Percentiles rank a stretch among this genome's conserved stretches.
Evolutionary conservation across 2,888 invertebrate genomes (phyloP).

Genomic region (Isotomurus palustris): DNA sequence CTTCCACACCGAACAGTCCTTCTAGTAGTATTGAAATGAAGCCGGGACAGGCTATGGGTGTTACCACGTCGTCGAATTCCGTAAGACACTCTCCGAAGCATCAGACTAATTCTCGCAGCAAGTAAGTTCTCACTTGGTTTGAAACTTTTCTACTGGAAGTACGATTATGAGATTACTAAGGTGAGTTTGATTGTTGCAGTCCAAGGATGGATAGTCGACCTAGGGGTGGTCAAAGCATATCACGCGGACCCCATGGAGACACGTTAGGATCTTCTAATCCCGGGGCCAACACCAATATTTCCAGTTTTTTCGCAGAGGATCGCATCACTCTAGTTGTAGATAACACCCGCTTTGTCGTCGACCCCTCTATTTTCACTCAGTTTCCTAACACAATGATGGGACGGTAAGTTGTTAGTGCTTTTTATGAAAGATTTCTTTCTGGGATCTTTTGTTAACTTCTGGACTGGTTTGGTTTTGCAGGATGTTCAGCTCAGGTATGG

Average conservation of each 20-base stretch:
- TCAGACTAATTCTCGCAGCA: not conserved
- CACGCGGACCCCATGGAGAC: conserved; percentile 20
- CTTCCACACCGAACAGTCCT: conserved; percentile 18
- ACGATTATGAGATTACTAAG: not conserved
- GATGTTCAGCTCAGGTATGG: conserved; percentile 91
- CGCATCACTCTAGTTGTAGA: conserved; percentile 92
- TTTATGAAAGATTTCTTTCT: not conserved
- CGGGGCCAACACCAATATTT: conserved; percentile 16
- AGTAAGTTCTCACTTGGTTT: not conserved
- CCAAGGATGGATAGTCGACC: conserved; percentile 31
- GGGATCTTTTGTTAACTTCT: not conserved
- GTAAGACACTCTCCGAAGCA: conserved; percentile 5
- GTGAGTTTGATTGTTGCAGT: not conserved
- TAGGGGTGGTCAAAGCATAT: conserved; percentile 26
- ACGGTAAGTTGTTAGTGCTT: conserved; percentile 52
- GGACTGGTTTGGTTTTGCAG: conserved; percentile 52
- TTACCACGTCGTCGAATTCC: not conserved
- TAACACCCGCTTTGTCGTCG: conserved; percentile 88
- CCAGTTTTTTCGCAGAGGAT: conserved; percentile 58
- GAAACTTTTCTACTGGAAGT: no score
- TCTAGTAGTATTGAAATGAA: conserved; percentile 13
- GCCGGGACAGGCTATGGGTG: not conserved
- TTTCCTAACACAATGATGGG: conserved; percentile 99
- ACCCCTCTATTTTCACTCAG: conserved; percentile 84
- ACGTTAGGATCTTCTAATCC: conserved; percentile 35